Evolutionary conservation across 2,113 vertebrate genomes (phyloP).

Genomic region (Theristicus caerulescens): DNA sequence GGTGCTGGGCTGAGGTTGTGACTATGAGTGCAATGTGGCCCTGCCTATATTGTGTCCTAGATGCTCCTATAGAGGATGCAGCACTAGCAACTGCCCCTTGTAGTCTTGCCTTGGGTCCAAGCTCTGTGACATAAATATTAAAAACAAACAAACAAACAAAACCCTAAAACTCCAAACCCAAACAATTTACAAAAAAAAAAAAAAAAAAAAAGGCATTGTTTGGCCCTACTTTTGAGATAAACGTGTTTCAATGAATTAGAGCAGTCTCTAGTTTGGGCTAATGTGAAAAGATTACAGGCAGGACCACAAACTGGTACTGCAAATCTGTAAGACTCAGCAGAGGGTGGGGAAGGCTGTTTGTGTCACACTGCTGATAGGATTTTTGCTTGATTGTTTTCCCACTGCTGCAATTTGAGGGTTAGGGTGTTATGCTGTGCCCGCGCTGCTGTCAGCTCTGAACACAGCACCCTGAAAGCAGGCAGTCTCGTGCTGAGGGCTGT

Average conservation of each 20-base stretch:
- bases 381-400: background rate
- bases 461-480: background rate
- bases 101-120: background rate
- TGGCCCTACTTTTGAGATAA: background rate
- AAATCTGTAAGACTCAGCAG: background rate
- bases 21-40: background rate
- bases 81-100: background rate
- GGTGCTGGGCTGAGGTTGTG: background rate
- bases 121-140: background rate
- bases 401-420: rapidly evolving
- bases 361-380: background rate
- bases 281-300: background rate
- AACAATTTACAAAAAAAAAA: background rate
- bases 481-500: rapidly evolving
- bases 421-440: rapidly evolving
- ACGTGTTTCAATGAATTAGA: background rate
- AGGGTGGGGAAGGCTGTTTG: background rate
- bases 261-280: background rate
- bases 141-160: background rate
- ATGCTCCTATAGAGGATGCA: background rate
- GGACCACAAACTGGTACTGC: background rate
- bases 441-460: background rate
- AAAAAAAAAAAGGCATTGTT: rapidly evolving
- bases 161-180: background rate
- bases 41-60: background rate